phyloP scores from a whole-genome alignment of 2,888 invertebrate genomes.

The Panopea generosa region DNA sequence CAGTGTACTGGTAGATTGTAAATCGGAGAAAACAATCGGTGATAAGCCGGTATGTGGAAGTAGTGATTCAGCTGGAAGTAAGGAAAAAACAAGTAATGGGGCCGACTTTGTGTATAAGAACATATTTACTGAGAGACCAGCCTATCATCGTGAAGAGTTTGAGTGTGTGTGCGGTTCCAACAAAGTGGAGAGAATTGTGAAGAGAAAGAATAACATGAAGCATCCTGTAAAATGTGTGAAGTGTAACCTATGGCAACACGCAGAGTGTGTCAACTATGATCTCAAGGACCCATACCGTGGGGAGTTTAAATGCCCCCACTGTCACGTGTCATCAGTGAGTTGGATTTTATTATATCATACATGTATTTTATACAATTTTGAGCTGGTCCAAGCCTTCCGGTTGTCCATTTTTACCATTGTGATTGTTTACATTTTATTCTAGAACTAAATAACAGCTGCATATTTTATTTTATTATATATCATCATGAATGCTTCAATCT shows the following conservation, averaged over 20 bases:
- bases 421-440: no score
- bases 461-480: no score
- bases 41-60: no score
- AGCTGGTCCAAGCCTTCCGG: no score
- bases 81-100: no score
- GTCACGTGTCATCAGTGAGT: constrained; percentile 87
- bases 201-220: constrained; percentile 79
- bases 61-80: no score
- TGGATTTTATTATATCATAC: neutral
- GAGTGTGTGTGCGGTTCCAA: constrained; percentile 86
- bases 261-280: constrained; percentile 87
- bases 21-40: no score
- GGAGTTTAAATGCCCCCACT: constrained; percentile 89
- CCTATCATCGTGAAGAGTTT: constrained; percentile 71
- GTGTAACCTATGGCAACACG: constrained; percentile 89
- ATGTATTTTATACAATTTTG: no score
- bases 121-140: constrained; percentile 56
- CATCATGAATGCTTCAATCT: no score
- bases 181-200: constrained; percentile 78
- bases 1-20: no score
- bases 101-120: constrained; percentile 34
- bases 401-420: no score
- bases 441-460: no score
- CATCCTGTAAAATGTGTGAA: constrained; percentile 87
- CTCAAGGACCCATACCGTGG: constrained; percentile 80